These are phyloP conservation scores for Trachelus troglodyta DNA, from an alignment of 2,888 invertebrate species.

Conservation along the genomic window DNA sequence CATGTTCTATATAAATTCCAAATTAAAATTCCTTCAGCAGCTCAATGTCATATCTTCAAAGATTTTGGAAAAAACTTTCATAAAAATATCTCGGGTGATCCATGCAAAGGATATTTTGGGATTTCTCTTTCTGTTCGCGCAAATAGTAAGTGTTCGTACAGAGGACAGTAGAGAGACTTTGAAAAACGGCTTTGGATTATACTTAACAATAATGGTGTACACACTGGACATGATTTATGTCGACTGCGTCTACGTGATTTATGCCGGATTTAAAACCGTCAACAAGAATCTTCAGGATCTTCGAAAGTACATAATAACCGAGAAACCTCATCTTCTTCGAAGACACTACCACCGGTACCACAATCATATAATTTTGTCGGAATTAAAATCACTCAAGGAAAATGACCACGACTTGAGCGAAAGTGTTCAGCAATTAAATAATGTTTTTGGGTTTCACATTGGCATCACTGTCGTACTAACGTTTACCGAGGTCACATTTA, in stretches of 20 bases:
- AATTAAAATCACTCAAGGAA: constrained; percentile 42
- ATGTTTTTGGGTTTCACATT: constrained; percentile 41
- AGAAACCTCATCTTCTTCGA: neutral
- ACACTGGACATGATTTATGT: constrained; percentile 42
- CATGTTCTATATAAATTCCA: constrained; percentile 23
- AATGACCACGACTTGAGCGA: constrained; percentile 47
- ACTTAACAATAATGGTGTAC: constrained; percentile 33
- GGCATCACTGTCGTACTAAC: constrained; percentile 41
- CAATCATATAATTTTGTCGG: constrained; percentile 33
- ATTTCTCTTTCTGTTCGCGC: constrained; percentile 32
- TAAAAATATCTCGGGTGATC: constrained; percentile 31
- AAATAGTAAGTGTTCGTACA: constrained; percentile 23
- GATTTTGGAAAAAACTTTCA: constrained; percentile 32
- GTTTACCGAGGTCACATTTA: constrained; percentile 50
- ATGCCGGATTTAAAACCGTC: constrained; percentile 39
- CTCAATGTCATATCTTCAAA: constrained; percentile 28
- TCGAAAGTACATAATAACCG: constrained; percentile 29
- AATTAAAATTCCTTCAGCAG: constrained; percentile 34
- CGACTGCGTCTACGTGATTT: constrained; percentile 42
- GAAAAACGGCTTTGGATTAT: constrained; percentile 25
- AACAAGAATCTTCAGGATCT: constrained; percentile 40
- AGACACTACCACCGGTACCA: neutral
- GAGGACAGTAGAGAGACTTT: neutral
- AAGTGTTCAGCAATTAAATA: constrained; percentile 39
- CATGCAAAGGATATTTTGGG: constrained; percentile 40